A percentile compares a stretch with the other conserved stretches of the same genome.
These are phyloP conservation scores for Stenichneumon culpator DNA, from an alignment of 2,888 invertebrate genomes.

Conservation along the genomic window DNA sequence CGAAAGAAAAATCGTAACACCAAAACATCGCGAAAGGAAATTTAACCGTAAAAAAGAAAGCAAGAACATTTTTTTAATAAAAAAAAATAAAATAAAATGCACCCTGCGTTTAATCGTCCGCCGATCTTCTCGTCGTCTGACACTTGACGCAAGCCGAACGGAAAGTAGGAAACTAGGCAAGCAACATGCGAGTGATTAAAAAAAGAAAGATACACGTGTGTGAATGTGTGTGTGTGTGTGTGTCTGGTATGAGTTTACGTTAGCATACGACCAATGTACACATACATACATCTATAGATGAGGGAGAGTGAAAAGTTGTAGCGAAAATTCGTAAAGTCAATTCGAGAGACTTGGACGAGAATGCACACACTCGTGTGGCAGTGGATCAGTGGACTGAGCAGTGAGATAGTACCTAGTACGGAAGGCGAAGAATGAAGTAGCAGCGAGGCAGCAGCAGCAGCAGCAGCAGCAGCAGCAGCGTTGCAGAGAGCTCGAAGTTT, in stretches of 20 bases:
- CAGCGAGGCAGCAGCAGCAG: slow-evolving; percentile 27
- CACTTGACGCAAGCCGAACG: slow-evolving; percentile 15
- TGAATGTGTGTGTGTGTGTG: not conserved
- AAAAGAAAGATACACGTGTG: slow-evolving; percentile 2
- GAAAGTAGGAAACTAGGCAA: slow-evolving; percentile 20
- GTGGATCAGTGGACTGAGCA: slow-evolving; percentile 38
- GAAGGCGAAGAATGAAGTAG: slow-evolving; percentile 41
- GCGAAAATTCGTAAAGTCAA: slow-evolving; percentile 52
- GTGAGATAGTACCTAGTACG: slow-evolving; percentile 30
- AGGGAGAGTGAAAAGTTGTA: slow-evolving; percentile 8
- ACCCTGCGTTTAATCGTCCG: not conserved
- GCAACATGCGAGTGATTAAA: slow-evolving; percentile 4
- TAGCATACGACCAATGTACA: not conserved
- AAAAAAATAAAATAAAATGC: not conserved
- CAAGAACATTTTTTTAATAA: not conserved
- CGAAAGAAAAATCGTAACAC: not conserved
- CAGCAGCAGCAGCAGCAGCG: slow-evolving; percentile 7
- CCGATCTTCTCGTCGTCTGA: not conserved
- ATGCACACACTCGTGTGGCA: slow-evolving; percentile 27
- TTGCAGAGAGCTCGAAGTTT: slow-evolving; percentile 32
- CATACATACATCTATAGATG: not conserved
- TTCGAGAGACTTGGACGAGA: slow-evolving; percentile 24
- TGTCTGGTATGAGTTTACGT: not conserved
- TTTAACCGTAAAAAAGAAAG: no score
- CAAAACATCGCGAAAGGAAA: not conserved